These are phyloP conservation scores for Napeogenes inachia DNA, from an alignment of 2,888 invertebrate species.

Conservation along the genomic window DNA sequence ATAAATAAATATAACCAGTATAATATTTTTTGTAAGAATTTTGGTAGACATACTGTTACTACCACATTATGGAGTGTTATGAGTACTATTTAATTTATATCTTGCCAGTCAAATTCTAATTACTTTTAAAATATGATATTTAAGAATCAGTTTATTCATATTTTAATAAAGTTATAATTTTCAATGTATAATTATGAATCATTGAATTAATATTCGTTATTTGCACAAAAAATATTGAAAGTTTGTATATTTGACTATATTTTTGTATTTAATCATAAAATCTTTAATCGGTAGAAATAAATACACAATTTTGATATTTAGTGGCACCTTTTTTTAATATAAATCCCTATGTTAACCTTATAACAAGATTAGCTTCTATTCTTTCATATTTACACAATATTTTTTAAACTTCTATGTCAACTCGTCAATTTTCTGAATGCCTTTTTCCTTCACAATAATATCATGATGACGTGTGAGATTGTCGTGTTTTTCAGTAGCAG, in stretches of 20 bases:
- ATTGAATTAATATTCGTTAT: slow-evolving; percentile 8
- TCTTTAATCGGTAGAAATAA: slow-evolving; percentile 18
- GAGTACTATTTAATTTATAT: background rate
- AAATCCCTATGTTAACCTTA: no score
- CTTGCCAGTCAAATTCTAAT: background rate
- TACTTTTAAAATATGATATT: background rate
- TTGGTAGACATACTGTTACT: no score
- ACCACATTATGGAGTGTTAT: no score
- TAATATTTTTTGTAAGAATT: no score
- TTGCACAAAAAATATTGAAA: slow-evolving; percentile 20
- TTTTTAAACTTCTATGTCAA: slow-evolving; percentile 22
- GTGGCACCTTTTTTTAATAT: no score
- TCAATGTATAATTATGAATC: slow-evolving; percentile 4
- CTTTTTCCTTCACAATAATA: slow-evolving; percentile 43
- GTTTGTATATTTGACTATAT: slow-evolving; percentile 24
- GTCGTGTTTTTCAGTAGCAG: slow-evolving; percentile 54
- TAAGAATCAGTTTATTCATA: background rate
- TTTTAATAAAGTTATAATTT: background rate
- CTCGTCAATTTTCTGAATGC: slow-evolving; percentile 43
- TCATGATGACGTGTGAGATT: slow-evolving; percentile 55
- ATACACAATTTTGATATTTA: slow-evolving; percentile 26
- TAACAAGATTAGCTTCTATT: no score
- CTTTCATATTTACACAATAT: slow-evolving; percentile 1
- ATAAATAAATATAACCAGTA: no score
- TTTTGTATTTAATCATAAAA: slow-evolving; percentile 26